Evolutionary conservation across 2,797 vertebrate genomes (phyloP), one percentile per base, ranked within the genome.

Genomic region (Malurus leucopterus): DNA sequence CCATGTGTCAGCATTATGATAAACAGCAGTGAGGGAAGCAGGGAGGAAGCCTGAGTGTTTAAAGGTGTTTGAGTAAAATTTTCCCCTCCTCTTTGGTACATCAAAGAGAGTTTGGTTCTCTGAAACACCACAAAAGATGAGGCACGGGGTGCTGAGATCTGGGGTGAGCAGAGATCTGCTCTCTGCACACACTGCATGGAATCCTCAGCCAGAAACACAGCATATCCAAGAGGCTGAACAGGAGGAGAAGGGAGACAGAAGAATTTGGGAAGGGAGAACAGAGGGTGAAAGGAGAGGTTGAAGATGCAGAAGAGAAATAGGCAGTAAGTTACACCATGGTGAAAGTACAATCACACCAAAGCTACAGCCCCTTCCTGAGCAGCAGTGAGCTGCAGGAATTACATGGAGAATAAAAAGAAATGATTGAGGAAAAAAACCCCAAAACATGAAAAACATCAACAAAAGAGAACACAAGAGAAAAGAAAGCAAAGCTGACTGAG

Each of bases 141-240:
- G 15, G 14, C 71, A 78, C 12, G 0, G 40, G 78, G 21, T 55
- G 44, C 74, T 70, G 78, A 63, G 46, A 58, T 53, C 49, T 55
- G 55, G 30, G 68, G 59, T 43, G 82, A 32, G 49, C 57, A 70
- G 46, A 61, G 74, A 8, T 29, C 38, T 76, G 57, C 41, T 73
- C 27, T n/a, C 61, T 63, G 7, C 19, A 29, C 54, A 36, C 4
- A 0, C 40, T 53, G 29, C 24, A 21, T 15, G 69, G 89, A 76
- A 71, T 2, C 18, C 0, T 1, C 40, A 47, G 41, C 53, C 73
- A 44, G 61, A 43, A 82, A 44, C 2, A 1, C 8, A 1, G 24
- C 1, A 0, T 12, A 24, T 50, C 41, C 3, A 0, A 65, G 59
- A 23, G 57, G 57, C 21, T 88, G 55, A 64, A 71, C 3, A 0